Conservation (phyloP, 2,113 vertebrate genomes). For the Oncorhynchus keta region DNA sequence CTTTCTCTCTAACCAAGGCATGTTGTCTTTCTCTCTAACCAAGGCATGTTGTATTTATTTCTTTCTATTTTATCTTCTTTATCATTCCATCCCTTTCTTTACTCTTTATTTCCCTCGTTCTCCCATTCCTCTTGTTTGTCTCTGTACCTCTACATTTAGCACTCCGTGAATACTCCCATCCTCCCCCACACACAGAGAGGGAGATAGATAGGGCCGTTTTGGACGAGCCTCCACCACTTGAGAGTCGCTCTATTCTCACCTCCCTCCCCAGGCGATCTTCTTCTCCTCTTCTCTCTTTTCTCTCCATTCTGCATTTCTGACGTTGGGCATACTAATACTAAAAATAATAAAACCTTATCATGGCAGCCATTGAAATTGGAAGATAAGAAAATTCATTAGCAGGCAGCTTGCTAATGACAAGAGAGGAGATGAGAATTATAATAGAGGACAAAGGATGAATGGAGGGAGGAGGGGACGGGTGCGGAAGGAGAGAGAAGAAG, state of each 20-base stretch:
- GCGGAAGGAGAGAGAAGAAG: not conserved
- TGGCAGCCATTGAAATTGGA: conserved; percentile 66
- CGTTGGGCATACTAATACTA: conserved; percentile 44
- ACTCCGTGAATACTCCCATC: conserved; percentile 24
- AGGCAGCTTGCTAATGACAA: conserved; percentile 70
- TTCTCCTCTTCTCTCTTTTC: not conserved
- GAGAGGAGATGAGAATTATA: conserved; percentile 66
- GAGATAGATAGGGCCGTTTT: too few species aligned
- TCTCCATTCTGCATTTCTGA: not conserved
- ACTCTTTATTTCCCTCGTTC: not conserved
- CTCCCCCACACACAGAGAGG: not conserved
- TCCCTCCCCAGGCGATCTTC: not conserved
- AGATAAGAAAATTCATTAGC: conserved; percentile 77
- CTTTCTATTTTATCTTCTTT: not conserved
- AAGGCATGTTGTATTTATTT: too few species aligned
- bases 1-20: too few species aligned
- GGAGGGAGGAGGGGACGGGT: conserved; percentile 6
- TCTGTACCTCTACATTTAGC: conserved; percentile 24
- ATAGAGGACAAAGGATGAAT: conserved; percentile 57
- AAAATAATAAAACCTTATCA: conserved; percentile 71
- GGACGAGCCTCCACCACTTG: too few species aligned
- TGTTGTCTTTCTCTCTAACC: too few species aligned
- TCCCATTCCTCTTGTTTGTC: conserved; percentile 30
- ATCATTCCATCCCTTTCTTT: not conserved
- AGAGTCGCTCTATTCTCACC: not conserved